Percentiles rank a stretch among this genome's conserved stretches.
These are phyloP conservation scores for Aselliscus stoliczkanus DNA, from an alignment of 2,797 vertebrate genomes.

Conservation along the genomic window DNA sequence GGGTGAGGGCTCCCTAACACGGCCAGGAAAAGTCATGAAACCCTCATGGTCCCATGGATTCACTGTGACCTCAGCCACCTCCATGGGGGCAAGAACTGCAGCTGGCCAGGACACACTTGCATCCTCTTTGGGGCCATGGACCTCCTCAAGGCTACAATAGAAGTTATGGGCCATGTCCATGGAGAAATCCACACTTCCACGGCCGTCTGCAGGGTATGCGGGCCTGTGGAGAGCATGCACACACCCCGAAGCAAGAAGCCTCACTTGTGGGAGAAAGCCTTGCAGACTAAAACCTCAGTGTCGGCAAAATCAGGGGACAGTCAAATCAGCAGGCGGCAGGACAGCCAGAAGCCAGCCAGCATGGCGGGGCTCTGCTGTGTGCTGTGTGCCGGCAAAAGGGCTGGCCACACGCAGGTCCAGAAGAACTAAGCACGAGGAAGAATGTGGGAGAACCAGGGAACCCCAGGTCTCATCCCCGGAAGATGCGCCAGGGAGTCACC, in stretches of 20 bases:
- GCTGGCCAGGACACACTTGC: neutral
- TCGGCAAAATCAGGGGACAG: neutral
- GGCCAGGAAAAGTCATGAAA: neutral
- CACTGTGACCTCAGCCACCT: neutral
- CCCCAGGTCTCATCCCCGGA: neutral
- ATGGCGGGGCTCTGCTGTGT: accelerated
- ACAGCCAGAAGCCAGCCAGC: neutral
- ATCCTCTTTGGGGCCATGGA: neutral
- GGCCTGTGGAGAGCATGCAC: neutral
- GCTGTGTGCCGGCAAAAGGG: neutral
- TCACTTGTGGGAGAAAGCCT: neutral
- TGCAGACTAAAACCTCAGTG: too few relatives aligned
- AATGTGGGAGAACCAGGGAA: neutral
- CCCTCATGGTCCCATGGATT: accelerated
- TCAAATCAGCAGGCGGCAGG: accelerated
- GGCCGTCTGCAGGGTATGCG: accelerated
- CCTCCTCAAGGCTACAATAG: neutral
- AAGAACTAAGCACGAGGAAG: neutral
- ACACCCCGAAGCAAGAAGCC: neutral
- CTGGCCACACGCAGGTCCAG: neutral
- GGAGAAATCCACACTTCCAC: neutral
- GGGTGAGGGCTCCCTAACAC: neutral
- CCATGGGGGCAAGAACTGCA: neutral
- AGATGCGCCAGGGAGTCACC: neutral
- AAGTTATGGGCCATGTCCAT: neutral